phyloP scores from a whole-genome alignment of 1,140 invertebrate species.

The Drosophila gunungcola region DNA sequence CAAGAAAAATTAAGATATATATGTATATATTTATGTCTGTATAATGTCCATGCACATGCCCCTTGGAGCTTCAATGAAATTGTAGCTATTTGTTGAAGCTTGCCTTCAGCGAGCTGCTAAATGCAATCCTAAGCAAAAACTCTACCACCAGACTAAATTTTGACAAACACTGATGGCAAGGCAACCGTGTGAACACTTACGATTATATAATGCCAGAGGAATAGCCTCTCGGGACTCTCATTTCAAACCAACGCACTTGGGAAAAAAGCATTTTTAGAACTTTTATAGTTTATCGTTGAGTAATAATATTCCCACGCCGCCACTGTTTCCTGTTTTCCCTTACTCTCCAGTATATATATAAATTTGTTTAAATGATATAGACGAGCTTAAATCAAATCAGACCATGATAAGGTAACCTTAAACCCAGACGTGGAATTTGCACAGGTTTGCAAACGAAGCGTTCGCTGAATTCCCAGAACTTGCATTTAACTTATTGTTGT shows the following conservation, averaged over 20 bases:
- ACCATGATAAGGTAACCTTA: slow-evolving; percentile 29
- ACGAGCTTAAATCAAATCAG: neutral
- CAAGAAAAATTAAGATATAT: slow-evolving; percentile 7
- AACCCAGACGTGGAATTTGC: slow-evolving; percentile 35
- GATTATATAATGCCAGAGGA: slow-evolving; percentile 13
- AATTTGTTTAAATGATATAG: neutral
- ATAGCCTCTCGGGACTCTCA: neutral
- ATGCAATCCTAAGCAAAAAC: slow-evolving; percentile 57
- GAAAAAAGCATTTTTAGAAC: neutral
- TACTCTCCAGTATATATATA: neutral
- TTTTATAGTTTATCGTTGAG: neutral
- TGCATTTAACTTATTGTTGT: slow-evolving; percentile 8
- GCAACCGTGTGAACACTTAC: slow-evolving; percentile 28
- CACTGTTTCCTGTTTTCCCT: slow-evolving; percentile 43
- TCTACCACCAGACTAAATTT: slow-evolving; percentile 23
- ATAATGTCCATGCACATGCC: neutral
- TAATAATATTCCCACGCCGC: slow-evolving; percentile 38
- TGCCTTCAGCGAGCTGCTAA: neutral
- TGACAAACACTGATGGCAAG: slow-evolving; percentile 27
- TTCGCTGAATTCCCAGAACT: slow-evolving; percentile 26
- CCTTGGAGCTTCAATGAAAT: slow-evolving; percentile 33
- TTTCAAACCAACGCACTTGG: slow-evolving; percentile 18
- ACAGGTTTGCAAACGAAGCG: slow-evolving; percentile 17
- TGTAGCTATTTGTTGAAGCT: neutral
- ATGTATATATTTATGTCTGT: neutral